Conservation (phyloP, 1,140 invertebrate genomes). For the Stegodyphus dumicola region DNA sequence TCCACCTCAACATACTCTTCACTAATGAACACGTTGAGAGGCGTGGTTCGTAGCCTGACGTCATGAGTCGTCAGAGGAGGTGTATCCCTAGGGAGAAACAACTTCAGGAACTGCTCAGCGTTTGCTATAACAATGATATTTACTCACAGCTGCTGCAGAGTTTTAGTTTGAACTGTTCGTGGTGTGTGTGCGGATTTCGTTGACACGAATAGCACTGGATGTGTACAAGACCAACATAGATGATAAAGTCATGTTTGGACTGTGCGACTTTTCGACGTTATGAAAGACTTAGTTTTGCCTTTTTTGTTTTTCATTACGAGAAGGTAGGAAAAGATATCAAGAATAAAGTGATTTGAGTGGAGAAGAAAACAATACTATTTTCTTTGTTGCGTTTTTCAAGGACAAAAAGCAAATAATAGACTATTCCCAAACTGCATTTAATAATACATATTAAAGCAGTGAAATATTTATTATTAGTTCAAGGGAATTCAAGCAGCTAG, state of each 20-base stretch:
- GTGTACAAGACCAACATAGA: slow-evolving; percentile 51
- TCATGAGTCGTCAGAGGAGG: not conserved
- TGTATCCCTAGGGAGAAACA: slow-evolving; percentile 20
- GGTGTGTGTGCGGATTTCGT: slow-evolving; percentile 30
- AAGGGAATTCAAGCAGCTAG: too few relatives aligned
- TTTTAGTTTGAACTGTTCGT: slow-evolving; percentile 37
- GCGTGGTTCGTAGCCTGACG: not conserved
- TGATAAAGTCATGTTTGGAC: slow-evolving; percentile 50
- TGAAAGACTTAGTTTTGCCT: slow-evolving; percentile 1
- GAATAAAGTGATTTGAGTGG: too few relatives aligned
- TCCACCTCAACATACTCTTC: too few relatives aligned
- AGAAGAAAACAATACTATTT: too few relatives aligned
- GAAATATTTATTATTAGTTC: too few relatives aligned
- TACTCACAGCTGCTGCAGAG: slow-evolving; percentile 1
- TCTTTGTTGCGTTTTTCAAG: too few relatives aligned
- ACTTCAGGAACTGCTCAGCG: not conserved
- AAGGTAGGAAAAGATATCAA: not conserved
- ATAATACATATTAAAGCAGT: too few relatives aligned
- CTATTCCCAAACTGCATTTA: too few relatives aligned
- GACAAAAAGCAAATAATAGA: too few relatives aligned
- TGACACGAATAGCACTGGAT: slow-evolving; percentile 42
- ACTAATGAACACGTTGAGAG: not conserved
- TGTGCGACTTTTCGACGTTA: slow-evolving; percentile 47
- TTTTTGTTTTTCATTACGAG: not conserved
- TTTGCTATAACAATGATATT: slow-evolving; percentile 34